phyloP scores from a whole-genome alignment of 2,888 invertebrate genomes.

The Apotomis turbidana region DNA sequence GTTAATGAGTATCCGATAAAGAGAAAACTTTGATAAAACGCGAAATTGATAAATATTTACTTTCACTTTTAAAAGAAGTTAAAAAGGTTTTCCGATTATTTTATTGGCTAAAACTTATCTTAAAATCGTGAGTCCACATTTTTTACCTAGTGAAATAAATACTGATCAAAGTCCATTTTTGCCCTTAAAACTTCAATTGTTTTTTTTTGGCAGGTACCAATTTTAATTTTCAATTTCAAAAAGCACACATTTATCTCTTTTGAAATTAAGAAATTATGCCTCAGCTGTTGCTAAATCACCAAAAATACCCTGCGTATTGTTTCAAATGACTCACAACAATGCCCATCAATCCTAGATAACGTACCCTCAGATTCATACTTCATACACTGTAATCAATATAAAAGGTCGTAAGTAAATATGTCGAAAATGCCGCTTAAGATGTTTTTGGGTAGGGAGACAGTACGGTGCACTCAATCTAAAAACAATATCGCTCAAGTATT shows the following conservation, averaged over 20 bases:
- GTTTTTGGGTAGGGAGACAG: slow-evolving; percentile 36
- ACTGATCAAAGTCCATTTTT: too few relatives aligned
- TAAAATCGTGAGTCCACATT: too few relatives aligned
- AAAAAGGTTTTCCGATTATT: too few relatives aligned
- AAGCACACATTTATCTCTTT: background rate
- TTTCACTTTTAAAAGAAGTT: too few relatives aligned
- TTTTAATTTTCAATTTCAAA: too few relatives aligned
- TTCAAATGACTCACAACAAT: slow-evolving; percentile 40
- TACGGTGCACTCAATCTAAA: slow-evolving; percentile 74
- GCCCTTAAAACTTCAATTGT: too few relatives aligned
- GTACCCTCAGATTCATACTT: slow-evolving; percentile 40
- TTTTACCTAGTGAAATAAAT: too few relatives aligned
- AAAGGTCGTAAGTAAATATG: slow-evolving; percentile 52
- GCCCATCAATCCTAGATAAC: slow-evolving; percentile 46
- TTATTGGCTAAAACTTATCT: too few relatives aligned
- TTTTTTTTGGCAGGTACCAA: too few relatives aligned
- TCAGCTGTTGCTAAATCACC: slow-evolving; percentile 33
- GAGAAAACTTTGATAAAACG: too few relatives aligned
- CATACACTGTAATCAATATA: slow-evolving; percentile 68
- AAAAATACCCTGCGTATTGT: slow-evolving; percentile 35
- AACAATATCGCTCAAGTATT: slow-evolving; percentile 83
- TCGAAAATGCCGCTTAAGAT: background rate
- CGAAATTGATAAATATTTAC: too few relatives aligned
- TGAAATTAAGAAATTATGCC: slow-evolving; percentile 14
- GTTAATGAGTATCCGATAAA: too few relatives aligned